These are phyloP conservation scores for Incurvaria masculella DNA, from an alignment of 2,888 invertebrate species.

Conservation along the genomic window DNA sequence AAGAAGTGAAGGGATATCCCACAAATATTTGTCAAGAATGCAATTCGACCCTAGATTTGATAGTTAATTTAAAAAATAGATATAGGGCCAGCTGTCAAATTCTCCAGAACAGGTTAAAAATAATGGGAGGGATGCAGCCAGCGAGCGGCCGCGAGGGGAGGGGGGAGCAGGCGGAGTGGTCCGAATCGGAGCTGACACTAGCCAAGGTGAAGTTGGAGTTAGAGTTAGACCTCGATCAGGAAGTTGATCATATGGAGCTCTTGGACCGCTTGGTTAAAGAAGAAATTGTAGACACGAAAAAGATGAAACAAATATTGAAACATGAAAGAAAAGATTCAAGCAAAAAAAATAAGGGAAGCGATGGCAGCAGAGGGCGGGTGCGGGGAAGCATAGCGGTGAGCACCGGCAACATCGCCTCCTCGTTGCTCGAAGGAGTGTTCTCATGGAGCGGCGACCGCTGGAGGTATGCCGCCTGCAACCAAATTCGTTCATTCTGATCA, in stretches of 20 bases:
- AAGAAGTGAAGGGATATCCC: slow-evolving; percentile 38
- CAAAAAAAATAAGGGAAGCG: slow-evolving; percentile 13
- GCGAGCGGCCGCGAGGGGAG: slow-evolving; percentile 9
- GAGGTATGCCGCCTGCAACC: too few relatives aligned
- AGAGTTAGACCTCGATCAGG: slow-evolving; percentile 21
- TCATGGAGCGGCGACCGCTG: slow-evolving; percentile 40
- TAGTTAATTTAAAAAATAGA: slow-evolving; percentile 32
- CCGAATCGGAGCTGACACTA: slow-evolving; percentile 22
- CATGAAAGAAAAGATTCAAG: not conserved
- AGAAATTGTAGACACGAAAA: slow-evolving; percentile 16
- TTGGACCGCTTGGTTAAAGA: slow-evolving; percentile 8
- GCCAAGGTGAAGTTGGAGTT: slow-evolving; percentile 21
- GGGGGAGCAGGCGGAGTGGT: slow-evolving; percentile 15
- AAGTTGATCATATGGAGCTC: slow-evolving; percentile 16
- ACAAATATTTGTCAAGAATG: slow-evolving; percentile 34
- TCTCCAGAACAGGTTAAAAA: slow-evolving; percentile 25
- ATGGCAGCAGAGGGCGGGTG: slow-evolving; percentile 14
- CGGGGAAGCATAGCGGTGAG: slow-evolving; percentile 18
- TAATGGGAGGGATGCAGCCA: slow-evolving; percentile 28
- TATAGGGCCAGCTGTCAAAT: slow-evolving; percentile 30
- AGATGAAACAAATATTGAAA: too few relatives aligned
- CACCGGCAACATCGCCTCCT: slow-evolving; percentile 31
- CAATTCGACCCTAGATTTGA: slow-evolving; percentile 26
- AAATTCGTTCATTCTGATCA: too few relatives aligned
- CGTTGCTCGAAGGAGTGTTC: slow-evolving; percentile 42